These are phyloP conservation scores for Caenorhabditis briggsae DNA, from an alignment of 1,140 invertebrate genomes.

Conservation along the genomic window DNA sequence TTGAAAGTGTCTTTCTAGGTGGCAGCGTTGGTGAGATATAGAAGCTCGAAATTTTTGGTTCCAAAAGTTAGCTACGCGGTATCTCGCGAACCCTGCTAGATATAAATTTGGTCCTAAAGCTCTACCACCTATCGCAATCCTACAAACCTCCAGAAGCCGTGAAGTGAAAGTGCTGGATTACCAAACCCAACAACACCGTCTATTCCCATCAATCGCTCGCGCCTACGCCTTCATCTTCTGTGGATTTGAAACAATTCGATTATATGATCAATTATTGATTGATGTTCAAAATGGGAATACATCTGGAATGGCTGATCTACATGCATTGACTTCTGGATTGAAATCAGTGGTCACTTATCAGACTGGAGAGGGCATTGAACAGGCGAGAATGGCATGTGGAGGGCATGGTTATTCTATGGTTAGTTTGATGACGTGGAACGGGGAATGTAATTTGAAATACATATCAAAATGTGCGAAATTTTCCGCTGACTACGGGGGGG, in stretches of 20 bases:
- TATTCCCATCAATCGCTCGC: constrained; percentile 86
- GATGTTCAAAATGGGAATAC: constrained; percentile 77
- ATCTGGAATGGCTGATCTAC: constrained; percentile 80
- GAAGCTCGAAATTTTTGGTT: too few species aligned
- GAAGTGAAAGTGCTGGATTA: constrained; percentile 92
- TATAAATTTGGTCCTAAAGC: too few species aligned
- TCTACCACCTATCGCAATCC: too few species aligned
- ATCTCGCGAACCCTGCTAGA: too few species aligned
- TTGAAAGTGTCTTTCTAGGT: too few species aligned
- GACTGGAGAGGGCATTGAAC: constrained; percentile 84
- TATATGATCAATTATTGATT: constrained; percentile 81
- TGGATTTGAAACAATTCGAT: constrained; percentile 85
- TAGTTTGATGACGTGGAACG: constrained; percentile 81
- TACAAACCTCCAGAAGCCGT: constrained; percentile 81
- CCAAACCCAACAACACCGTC: constrained; percentile 90
- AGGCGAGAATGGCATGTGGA: constrained; percentile 87
- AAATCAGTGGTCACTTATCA: constrained; percentile 88
- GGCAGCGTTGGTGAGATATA: too few species aligned
- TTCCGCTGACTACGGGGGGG: too few species aligned
- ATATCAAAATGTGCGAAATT: too few species aligned
- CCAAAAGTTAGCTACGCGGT: too few species aligned
- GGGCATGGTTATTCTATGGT: constrained; percentile 91
- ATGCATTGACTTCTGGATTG: constrained; percentile 89
- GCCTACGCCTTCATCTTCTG: constrained; percentile 85
- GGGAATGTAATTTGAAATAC: too few species aligned